A percentile compares a stretch with the other conserved stretches of the same genome.
phyloP scores from a whole-genome alignment of 2,888 invertebrate species.

The Chrysolina oricalcia region DNA sequence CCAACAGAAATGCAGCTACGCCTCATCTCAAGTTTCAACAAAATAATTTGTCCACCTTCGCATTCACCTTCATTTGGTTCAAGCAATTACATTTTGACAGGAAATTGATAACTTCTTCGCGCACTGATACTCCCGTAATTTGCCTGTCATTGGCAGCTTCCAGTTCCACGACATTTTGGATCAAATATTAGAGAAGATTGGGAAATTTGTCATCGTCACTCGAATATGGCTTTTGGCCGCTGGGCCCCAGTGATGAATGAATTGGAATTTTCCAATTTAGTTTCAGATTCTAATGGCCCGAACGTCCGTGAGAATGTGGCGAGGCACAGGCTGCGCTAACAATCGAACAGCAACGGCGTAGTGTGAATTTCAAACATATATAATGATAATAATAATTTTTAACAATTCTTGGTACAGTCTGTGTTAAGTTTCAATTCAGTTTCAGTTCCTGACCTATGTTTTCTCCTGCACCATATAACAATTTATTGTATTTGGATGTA shows the following conservation, averaged over 20 bases:
- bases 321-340: not conserved
- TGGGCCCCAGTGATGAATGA: not conserved
- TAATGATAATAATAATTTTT: too few species aligned
- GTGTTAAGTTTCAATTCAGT: too few species aligned
- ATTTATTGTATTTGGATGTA: too few species aligned
- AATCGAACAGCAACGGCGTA: too few species aligned
- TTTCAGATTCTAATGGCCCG: not conserved
- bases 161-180: conserved; percentile 40
- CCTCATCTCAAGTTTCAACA: not conserved
- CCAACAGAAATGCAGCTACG: too few species aligned
- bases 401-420: too few species aligned
- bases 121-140: conserved; percentile 60
- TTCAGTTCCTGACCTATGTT: too few species aligned
- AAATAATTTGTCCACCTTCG: conserved; percentile 24
- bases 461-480: too few species aligned
- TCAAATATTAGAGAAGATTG: conserved; percentile 44
- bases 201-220: conserved; percentile 39
- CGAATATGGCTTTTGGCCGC: not conserved
- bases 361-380: too few species aligned
- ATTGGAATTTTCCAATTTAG: conserved; percentile 1
- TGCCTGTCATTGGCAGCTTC: conserved; percentile 60
- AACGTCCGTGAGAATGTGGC: not conserved
- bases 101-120: conserved; percentile 67
- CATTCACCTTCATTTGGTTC: conserved; percentile 50
- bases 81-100: conserved; percentile 67